Evolutionary conservation across 2,113 vertebrate genomes (phyloP).

Genomic region (Hirundichthys speculiger): DNA sequence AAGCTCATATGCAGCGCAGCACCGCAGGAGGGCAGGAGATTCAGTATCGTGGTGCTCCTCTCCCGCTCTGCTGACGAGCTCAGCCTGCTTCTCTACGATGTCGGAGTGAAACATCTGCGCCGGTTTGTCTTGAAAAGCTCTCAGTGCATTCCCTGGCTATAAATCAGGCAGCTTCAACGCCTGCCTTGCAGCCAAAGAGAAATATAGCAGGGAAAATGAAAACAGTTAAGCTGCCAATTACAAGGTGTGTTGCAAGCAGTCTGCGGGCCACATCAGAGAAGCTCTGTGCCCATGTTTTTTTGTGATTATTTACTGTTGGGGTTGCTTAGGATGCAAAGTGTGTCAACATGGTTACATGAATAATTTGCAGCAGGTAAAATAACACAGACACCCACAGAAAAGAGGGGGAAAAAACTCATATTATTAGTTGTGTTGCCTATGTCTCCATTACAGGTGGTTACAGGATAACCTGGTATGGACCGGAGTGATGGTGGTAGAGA

Average conservation of each 20-base stretch:
- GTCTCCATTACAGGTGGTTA: constrained; percentile 68
- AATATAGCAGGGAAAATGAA: constrained; percentile 58
- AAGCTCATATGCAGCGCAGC: constrained; percentile 10
- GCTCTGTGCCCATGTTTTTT: constrained; percentile 42
- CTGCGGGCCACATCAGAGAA: constrained; percentile 59
- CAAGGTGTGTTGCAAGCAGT: constrained; percentile 65
- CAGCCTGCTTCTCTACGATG: not conserved
- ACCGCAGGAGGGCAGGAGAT: constrained; percentile 25
- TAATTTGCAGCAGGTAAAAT: constrained; percentile 67
- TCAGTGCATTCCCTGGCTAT: constrained; percentile 44
- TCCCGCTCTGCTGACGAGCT: not conserved
- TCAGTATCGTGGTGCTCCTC: not conserved
- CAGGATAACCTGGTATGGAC: constrained; percentile 52
- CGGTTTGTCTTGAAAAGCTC: constrained; percentile 61
- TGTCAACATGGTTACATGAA: constrained; percentile 61
- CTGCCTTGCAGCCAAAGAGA: constrained; percentile 48
- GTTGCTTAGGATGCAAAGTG: constrained; percentile 66
- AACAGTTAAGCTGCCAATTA: constrained; percentile 70
- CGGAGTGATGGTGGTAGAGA: constrained; percentile 27
- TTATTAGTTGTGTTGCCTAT: constrained; percentile 62
- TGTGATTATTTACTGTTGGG: constrained; percentile 54
- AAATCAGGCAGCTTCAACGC: constrained; percentile 60
- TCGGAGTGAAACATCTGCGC: constrained; percentile 40
- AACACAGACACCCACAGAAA: constrained; percentile 42
- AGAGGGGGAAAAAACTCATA: constrained; percentile 13